Conservation (phyloP, 64 coral and sea anemone species). For the Montipora cactus region DNA sequence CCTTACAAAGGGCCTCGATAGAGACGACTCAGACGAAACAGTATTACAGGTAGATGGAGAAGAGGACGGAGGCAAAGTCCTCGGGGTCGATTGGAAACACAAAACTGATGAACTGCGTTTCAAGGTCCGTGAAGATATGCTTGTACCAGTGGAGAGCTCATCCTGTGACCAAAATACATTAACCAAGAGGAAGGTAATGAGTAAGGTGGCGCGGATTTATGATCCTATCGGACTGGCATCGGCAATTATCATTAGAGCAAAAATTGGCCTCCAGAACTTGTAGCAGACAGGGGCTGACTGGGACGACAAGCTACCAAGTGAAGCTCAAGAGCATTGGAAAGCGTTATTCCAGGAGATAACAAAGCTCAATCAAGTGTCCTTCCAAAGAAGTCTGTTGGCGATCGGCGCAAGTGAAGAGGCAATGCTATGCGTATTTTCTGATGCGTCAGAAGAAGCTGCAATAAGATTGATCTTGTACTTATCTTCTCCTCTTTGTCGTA, state of each 20-base stretch:
- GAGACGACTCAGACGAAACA: background rate
- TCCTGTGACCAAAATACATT: background rate
- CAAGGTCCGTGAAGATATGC: conserved; percentile 3
- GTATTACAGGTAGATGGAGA: background rate
- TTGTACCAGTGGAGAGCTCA: background rate
- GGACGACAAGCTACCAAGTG: background rate
- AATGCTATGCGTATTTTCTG: too few species aligned
- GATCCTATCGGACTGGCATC: too few species aligned
- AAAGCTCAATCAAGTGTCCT: background rate
- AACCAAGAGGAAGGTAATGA: conserved; percentile 61
- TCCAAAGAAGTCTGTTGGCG: too few species aligned
- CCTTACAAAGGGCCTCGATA: background rate
- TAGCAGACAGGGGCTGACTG: background rate
- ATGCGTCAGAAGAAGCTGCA: too few species aligned
- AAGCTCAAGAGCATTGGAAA: conserved; percentile 12
- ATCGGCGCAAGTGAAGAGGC: too few species aligned
- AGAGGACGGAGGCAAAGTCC: conserved; percentile 6
- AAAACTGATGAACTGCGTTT: conserved; percentile 37
- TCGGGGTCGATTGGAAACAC: conserved; percentile 48
- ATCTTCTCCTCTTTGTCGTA: too few species aligned
- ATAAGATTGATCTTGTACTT: too few species aligned
- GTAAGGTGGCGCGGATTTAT: conserved; percentile 19
- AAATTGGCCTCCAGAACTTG: conserved; percentile 46
- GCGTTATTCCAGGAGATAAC: conserved; percentile 39
- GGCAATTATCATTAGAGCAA: background rate